Evolutionary conservation across 2,113 vertebrate genomes (phyloP), one percentile per base, ranked within the genome.

Genomic region (Aspidoscelis tigris): DNA sequence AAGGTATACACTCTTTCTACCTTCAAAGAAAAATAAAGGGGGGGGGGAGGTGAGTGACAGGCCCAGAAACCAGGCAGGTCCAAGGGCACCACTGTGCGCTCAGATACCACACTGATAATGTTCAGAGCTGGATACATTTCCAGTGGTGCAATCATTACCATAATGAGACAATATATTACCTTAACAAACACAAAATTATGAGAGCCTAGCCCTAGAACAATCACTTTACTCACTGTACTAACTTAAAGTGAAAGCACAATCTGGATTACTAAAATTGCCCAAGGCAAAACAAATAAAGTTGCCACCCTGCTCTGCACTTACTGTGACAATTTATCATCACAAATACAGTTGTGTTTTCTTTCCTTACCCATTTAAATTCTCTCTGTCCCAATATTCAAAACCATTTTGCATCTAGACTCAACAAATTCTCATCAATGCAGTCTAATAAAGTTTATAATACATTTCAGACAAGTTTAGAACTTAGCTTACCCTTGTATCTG

Each of bases 401-500:
- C 2, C 14, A 61, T 16, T 61, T 61, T 61, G 58, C 12, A 61
- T 61, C 4, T 61, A 61, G 18, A 61, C 58, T 61, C 58, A 61
- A 61, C 58, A 12, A 61, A 61, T 61, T 61, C 58, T 61, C 58
- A 61, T 4, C 14, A 61, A 18, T 61, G 14, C 18, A 61, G 18
- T 61, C 4, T 4, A 61, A 4, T 61, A 16, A 61, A 58, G 3
- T 2, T 58, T 11, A 5, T 26, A 41, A 14, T 3, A 12, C 41
- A 61, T 79, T 9, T 22, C 26, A 22, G 50, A 0, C 41, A n/a
- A 78, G 26, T 50, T 0, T 26, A 24, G n/a, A 24, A 50, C 18
- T 3, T 22, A 4, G 96, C 98, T 97, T 94, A 99, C 99, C 95
- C 99, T 97, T 39, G 97, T 99, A 90, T 99, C 99, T 0, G 98